Base-by-base conservation (phyloP, 1,140 invertebrate genomes). In the Temnothorax nylanderi region DNA sequence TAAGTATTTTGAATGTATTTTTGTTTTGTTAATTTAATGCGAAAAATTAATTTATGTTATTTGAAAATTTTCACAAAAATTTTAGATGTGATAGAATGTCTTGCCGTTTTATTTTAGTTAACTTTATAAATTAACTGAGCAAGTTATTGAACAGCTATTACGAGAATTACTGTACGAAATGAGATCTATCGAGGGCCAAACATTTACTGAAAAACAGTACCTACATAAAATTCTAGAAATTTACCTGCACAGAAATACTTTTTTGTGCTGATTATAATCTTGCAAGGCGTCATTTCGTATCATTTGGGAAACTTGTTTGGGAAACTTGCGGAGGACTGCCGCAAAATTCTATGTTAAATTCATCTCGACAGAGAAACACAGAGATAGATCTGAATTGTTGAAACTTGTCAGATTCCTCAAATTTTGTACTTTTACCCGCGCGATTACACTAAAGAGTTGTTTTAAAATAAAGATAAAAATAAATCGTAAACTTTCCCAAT, bases 391-490 rank as follows among this genome's bases (percentile, higher is more conserved):
- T 49, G n/a, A 72, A 72, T 49, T 10, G 47, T 72, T 51, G 44
- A 72, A n/a, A 32, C 26, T 26, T 26, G 16, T 72, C 26, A 6
- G 16, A 51, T 72, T 72, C 26, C 6, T 26, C 21, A 49, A 72
- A 49, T 72, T 72, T 72, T 16, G 21, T 34, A 67, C 11, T 44
- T 34, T 18, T n/a, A 64, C 0, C n/a, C 32, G n/a, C n/a, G n/a
- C n/a, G 18, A 74, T 41, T 34, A 5, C 4, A 34, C 7, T 26
- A 54, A 54, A 13, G 18, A 62, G 32, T 41, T 32, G 11, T 49
- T 47, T 65, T 65, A 56, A 74, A 64, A 34, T 78, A 78, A 65
- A 62, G 37, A 65, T 78, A 78, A 34, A 65, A n/a, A 16, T 62
- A 34, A 34, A 78, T 64, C 21, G 26, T 1, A 3, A 44, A 26